phyloP scores from a whole-genome alignment of 2,888 invertebrate species.

The Caenorhabditis angaria region DNA sequence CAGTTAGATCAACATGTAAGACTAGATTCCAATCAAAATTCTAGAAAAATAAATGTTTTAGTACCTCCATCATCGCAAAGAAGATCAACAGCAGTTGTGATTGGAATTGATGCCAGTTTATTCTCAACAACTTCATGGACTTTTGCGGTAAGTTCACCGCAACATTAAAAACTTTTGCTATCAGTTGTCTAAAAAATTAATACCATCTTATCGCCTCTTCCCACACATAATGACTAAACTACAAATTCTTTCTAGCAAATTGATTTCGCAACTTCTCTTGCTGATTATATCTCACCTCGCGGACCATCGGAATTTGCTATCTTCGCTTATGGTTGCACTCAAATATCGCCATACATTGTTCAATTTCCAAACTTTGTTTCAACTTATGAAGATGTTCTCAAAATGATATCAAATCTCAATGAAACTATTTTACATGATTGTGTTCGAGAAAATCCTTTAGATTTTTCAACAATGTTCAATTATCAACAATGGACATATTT shows the following conservation, averaged over 20 bases:
- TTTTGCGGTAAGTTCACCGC: conserved; percentile 16
- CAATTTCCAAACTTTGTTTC: conserved; percentile 27
- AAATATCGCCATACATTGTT: conserved; percentile 11
- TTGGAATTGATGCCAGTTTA: conserved; percentile 26
- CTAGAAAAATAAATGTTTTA: background rate
- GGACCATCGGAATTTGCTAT: conserved; percentile 35
- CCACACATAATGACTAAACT: background rate
- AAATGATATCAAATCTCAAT: conserved; percentile 22
- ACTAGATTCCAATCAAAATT: background rate
- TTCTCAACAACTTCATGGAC: conserved; percentile 25
- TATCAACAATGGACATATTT: conserved; percentile 24
- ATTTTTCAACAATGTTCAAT: conserved; percentile 33
- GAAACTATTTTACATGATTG: conserved; percentile 23
- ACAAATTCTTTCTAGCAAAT: conserved; percentile 14
- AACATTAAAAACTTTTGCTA: background rate
- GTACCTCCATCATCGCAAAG: conserved; percentile 23
- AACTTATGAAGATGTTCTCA: conserved; percentile 8
- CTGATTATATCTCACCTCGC: conserved; percentile 18
- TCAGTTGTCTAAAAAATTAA: background rate
- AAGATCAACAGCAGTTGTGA: conserved; percentile 28
- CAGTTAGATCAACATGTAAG: conserved; percentile 16
- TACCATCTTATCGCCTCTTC: too few species aligned
- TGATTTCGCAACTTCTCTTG: conserved; percentile 16
- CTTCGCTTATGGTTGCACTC: conserved; percentile 32
- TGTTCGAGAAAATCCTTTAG: conserved; percentile 15